Evolutionary conservation across 2,797 vertebrate species (phyloP), one percentile per base, ranked within the genome.

Genomic region (Sebastes variabilis): DNA sequence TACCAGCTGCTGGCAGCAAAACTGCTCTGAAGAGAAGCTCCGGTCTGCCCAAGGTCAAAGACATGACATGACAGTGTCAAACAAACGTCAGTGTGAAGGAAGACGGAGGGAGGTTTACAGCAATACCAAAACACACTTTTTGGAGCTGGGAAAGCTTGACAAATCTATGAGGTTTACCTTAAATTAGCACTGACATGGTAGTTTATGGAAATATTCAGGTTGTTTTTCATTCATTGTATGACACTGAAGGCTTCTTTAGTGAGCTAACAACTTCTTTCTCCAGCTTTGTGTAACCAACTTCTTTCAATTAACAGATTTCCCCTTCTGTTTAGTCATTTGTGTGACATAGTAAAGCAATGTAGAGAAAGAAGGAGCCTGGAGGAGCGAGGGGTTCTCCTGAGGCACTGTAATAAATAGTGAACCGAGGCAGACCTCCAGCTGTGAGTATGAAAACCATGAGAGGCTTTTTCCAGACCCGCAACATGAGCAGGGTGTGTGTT

Each of bases 331-430:
- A n/a, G 25, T 74, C 12, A 4, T 42, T n/a, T 52, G 54, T 71
- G 46, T 36, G 73, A 64, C 22, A 25, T 6, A 58, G 38, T 24
- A 12, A 38, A 27, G 27, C 6, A 18, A 49, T 30, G 49, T 3
- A 11, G 27, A 77, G 60, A 62, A 60, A 30, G 42, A 60, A 30
- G 60, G 22, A 64, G 66, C 49, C 42, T n/a, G 38, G 12, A 61
- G 68, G 62, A 60, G 16, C 68, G 24, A 54, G 6, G 24, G 61
- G 6, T 70, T 68, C 66, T 78, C 70, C 72, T 30, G 36, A 83
- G 87, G 88, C 84, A 72, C 25, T 25, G 58, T 24, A 73, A 70
- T 83, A 81, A 87, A 85, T 72, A 87, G 80, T 75, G 83, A 89
- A 80, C 14, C n/a, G 24, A 67, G 52, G 80, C 38, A 24, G 72